Evolutionary conservation across 2,113 vertebrate species (phyloP), one percentile per base, ranked within the genome.

Genomic region (Vanacampus margaritifer): DNA sequence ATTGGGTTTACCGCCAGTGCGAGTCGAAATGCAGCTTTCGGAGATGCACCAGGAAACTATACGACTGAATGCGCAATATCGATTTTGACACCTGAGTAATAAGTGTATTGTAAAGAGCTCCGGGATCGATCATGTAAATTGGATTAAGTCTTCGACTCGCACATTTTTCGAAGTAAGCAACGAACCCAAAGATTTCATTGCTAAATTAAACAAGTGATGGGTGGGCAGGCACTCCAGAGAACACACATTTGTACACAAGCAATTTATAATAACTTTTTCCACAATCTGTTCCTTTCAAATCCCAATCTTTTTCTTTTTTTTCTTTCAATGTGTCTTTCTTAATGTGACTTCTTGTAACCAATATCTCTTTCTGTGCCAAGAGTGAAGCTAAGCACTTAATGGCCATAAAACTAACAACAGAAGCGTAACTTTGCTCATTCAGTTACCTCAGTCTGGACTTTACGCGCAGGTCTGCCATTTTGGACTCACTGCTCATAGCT

Each of bases 401-500:
- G 26, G 61, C 56, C 26, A 68, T 83, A 68, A 86, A 80, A 28
- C 35, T 41, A 53, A 13, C 50, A 28, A 17, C 1, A 14, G 51
- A 74, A 74, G 68, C 71, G 26, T 36, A 63, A 35, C 26, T 3
- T 14, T 19, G 9, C 35, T 65, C 19, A 19, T 23, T 50, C 56
- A 79, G 64, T 61, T 80, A 14, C 63, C 51, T 48, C 75, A 56
- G 71, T 21, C 28, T 87, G 89, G 78, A 91, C 89, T 91, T 91
- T 89, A 83, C 43, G 56, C 67, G 37, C 5, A 1, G 3, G 32
- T 71, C 67, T 74, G 41, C 26, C 6, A 79, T 90, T 88, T 82
- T 84, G 68, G 10, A 58, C 51, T 65, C 23, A 13, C 26, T 10
- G 21, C 16, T 0, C 23, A 13, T 14, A 8, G 43, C 67, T 64